Evolutionary conservation across 2,797 vertebrate genomes (phyloP).

Genomic region (Fringilla coelebs): DNA sequence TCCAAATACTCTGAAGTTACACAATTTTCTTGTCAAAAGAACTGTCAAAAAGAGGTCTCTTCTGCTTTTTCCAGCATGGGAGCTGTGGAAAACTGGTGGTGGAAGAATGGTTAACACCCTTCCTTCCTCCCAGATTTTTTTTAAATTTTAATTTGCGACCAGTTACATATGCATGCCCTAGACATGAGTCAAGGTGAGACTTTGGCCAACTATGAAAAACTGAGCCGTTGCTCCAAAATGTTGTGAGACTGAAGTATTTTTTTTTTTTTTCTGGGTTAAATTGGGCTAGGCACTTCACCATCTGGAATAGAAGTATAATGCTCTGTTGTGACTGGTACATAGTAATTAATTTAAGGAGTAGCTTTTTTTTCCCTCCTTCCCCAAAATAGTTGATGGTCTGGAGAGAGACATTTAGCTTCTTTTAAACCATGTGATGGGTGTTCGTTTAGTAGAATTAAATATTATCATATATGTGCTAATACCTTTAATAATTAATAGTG

Average conservation of each 20-base stretch:
- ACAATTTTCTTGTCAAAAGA: background rate
- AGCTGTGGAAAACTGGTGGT: background rate
- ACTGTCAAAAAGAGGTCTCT: background rate
- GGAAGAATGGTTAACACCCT: background rate
- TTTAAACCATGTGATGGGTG: background rate
- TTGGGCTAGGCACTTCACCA: background rate
- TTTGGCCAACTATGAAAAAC: background rate
- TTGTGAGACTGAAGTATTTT: background rate
- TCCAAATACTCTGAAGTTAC: background rate
- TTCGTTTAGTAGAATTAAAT: background rate
- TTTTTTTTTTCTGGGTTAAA: background rate
- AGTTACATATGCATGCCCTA: background rate
- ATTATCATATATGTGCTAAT: background rate
- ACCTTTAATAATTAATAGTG: background rate
- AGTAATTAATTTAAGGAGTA: background rate
- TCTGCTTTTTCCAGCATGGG: background rate
- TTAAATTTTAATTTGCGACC: background rate
- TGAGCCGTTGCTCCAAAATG: background rate
- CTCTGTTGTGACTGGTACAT: background rate
- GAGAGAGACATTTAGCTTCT: background rate
- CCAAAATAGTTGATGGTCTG: background rate
- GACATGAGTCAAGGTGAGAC: background rate
- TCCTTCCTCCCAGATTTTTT: background rate
- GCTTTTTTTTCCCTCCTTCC: too few relatives aligned
- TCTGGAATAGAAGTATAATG: background rate